These are phyloP conservation scores for Tricholauxania praeusta DNA, from an alignment of 2,888 invertebrate species.

Conservation along the genomic window DNA sequence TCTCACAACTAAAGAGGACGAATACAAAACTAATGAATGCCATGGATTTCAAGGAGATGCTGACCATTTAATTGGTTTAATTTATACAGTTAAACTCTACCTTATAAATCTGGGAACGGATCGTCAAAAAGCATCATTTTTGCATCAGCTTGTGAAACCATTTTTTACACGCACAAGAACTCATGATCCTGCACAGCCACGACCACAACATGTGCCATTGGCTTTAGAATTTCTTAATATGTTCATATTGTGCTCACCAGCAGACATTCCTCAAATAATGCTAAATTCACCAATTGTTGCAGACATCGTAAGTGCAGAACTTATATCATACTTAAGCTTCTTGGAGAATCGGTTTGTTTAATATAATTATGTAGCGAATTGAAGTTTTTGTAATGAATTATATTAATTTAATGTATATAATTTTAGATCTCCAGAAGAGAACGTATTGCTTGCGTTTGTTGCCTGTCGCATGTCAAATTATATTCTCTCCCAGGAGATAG, in stretches of 20 bases:
- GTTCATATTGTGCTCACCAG: constrained; percentile 61
- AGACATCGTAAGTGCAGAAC: constrained; percentile 62
- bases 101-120: constrained; percentile 60
- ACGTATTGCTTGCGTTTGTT: constrained; percentile 60
- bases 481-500: constrained; percentile 58
- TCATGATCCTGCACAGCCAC: constrained; percentile 35
- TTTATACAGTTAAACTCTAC: constrained; percentile 64
- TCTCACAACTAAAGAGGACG: constrained; percentile 44
- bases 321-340: constrained; percentile 61
- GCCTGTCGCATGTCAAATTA: constrained; percentile 65
- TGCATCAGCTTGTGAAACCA: constrained; percentile 60
- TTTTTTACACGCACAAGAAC: constrained; percentile 53
- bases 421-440: constrained; percentile 58
- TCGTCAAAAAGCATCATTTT: constrained; percentile 58
- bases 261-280: constrained; percentile 62
- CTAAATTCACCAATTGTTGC: constrained; percentile 63
- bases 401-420: not conserved
- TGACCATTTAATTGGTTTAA: constrained; percentile 57
- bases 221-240: constrained; percentile 64
- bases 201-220: constrained; percentile 53
- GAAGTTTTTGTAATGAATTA: constrained; percentile 10
- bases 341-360: constrained; percentile 58
- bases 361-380: not conserved
- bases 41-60: constrained; percentile 42
- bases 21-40: constrained; percentile 30